Conservation (phyloP, 2,113 vertebrate genomes). For the Gnathonemus longibarbis region DNA sequence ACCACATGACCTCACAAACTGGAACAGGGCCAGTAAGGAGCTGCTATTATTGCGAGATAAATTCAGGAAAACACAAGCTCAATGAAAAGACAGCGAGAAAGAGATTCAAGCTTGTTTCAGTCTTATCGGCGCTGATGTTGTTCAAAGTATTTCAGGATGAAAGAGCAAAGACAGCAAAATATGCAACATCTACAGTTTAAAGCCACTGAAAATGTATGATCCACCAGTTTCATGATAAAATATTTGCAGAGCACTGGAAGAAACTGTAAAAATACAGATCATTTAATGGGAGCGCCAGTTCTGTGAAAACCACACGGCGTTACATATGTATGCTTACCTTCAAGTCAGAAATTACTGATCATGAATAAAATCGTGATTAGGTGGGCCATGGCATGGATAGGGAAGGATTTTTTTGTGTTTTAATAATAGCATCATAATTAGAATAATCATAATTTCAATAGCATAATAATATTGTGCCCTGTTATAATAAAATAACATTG, state of each 20-base stretch:
- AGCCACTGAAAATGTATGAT: not conserved
- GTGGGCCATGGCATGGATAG: not conserved
- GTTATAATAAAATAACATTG: not conserved
- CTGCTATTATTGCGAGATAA: not conserved
- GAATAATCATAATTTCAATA: constrained; percentile 1
- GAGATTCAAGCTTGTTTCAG: not conserved
- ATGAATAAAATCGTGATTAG: not conserved
- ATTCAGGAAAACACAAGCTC: not conserved
- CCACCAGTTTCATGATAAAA: not conserved
- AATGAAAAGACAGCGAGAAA: not conserved
- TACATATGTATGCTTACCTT: not conserved
- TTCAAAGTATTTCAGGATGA: not conserved
- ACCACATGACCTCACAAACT: constrained; percentile 25
- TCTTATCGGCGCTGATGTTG: not conserved
- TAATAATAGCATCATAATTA: not conserved
- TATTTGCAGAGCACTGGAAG: not conserved
- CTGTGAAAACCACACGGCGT: not conserved
- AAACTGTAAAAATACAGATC: not conserved
- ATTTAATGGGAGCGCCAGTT: not conserved
- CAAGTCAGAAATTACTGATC: not conserved
- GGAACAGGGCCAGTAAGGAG: not conserved
- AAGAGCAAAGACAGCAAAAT: not conserved
- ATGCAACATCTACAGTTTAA: not conserved
- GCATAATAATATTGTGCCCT: not conserved
- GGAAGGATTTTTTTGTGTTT: not conserved